Base-by-base conservation (phyloP, 2,888 invertebrate species). In the Chymomyza caudatula region DNA sequence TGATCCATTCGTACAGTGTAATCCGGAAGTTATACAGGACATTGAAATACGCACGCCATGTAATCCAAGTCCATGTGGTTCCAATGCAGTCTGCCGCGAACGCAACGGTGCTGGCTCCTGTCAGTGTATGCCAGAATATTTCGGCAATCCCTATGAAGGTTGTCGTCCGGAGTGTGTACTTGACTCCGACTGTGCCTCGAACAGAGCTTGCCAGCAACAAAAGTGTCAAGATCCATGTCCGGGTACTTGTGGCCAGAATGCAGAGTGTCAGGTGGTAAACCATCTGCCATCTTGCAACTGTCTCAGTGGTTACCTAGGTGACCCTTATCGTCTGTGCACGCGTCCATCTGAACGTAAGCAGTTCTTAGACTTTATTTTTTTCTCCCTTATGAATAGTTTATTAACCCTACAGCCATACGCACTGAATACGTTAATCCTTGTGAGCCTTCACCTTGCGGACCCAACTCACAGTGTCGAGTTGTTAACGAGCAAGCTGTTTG, bases 211-310 rank as follows among this genome's bases (percentile, higher is more conserved):
- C 79, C 91, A 94, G 54, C 93, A 92, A 73, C 94, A 94, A 76
- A 95, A 94, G 90, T 96, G 96, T 87, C 92, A 92, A 87, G 94
- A 96, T 90, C 96, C 96, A 17, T 96, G 96, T 79, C 94, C 94
- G 8, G 95, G 95, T 78, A 93, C 94, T 3, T 96, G 96, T 87
- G 95, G 95, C 1, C 92, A 93, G 74, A 94, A 94, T 79, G 94
- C 95, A 13, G 91, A 92, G 57, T 96, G 96, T 85, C 93, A 94
- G 90, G 94, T 95, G 5, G 91, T 94, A 4, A 94, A 94, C 82
- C 94, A 95, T 90, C 85, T 95, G 78, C 94, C 94, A 65, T 91
- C 92, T 42, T 94, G 95, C 83, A 94, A 91, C 66, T 96, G 96
- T 87, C 90, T 92, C n/a, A 87, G 91, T 60, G 94, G 94, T 54